These are phyloP conservation scores for Rhizomys pruinosus DNA, from an alignment of 2,113 vertebrate species.

Conservation along the genomic window DNA sequence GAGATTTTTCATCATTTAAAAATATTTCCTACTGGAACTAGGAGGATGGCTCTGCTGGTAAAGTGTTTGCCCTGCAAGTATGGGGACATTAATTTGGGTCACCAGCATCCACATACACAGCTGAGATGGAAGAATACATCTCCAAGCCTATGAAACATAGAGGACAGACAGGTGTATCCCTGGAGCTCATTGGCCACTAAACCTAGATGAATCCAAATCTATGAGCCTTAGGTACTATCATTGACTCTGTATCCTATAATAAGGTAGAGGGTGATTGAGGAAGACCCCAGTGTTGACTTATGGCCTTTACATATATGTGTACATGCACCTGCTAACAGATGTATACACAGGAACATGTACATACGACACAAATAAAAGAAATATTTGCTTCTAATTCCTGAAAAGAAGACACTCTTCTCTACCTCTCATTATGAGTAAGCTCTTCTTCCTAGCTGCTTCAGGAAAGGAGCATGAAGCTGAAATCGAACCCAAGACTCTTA, in stretches of 20 bases:
- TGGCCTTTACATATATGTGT: background rate
- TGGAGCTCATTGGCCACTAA: background rate
- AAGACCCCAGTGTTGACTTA: too few species aligned
- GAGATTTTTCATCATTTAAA: background rate
- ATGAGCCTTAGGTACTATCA: background rate
- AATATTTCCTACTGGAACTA: background rate
- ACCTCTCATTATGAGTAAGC: background rate
- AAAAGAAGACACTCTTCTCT: background rate
- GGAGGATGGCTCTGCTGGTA: too few species aligned
- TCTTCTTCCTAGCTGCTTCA: background rate
- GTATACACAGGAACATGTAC: too few species aligned
- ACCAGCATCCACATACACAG: background rate
- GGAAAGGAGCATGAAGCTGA: background rate
- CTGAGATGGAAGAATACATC: background rate
- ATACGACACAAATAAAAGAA: background rate
- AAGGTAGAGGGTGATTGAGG: background rate
- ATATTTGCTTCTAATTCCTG: conserved; percentile 13
- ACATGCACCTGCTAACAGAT: too few species aligned
- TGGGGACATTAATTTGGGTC: too few species aligned
- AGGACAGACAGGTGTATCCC: background rate
- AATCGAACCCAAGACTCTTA: background rate
- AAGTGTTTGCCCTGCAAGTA: background rate
- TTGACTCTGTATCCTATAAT: too few species aligned
- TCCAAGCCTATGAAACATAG: background rate
- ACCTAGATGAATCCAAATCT: background rate